Evolutionary conservation across 1,140 invertebrate genomes (phyloP), one percentile per base, ranked within the genome.

Genomic region (Chironomus tepperi): DNA sequence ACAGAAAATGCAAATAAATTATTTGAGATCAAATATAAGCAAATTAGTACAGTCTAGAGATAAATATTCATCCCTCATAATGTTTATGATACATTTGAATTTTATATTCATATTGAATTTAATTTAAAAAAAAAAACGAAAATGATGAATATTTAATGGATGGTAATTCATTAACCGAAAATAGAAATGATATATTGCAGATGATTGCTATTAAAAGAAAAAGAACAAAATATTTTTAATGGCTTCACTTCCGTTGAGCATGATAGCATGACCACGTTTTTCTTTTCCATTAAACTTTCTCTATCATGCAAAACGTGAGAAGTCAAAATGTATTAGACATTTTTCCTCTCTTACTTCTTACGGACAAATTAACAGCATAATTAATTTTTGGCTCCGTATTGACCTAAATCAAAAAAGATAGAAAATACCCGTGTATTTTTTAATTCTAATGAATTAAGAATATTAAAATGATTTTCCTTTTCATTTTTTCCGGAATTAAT

Each of bases 381-480:
- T 91, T 93, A 81, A 93, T 91, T 82, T 93, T 94, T 12, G 93
- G 93, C 79, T 95, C 92, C 1, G 92, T 94, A 81, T 91, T 91
- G 75, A 92, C 89, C 84, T 89, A 87, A 70, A 72, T 21, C 10
- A 72, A 42, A 24, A 72, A 15, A n/a, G 16, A 18, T 15, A 65
- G 16, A 18, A 65, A 18, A n/a, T 65, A n/a, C 12, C 16, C 57
- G 16, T n/a, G 16, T 65, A 65, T 65, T 65, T 80, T 77, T 85
- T 86, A 67, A 86, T 81, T 78, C 7, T 65, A 65, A 65, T 65
- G 16, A 24, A 18, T 47, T 57, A n/a, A n/a, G n/a, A 57, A 57
- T 57, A 15, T 47, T 47, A 47, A 5, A 57, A 15, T 57, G 5
- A 12, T 57, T 57, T 57, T 15, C 3, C 15, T 34, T 34, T 34